phyloP scores from a whole-genome alignment of 2,113 vertebrate genomes.

The Cryptomyrus ogoouensis region DNA sequence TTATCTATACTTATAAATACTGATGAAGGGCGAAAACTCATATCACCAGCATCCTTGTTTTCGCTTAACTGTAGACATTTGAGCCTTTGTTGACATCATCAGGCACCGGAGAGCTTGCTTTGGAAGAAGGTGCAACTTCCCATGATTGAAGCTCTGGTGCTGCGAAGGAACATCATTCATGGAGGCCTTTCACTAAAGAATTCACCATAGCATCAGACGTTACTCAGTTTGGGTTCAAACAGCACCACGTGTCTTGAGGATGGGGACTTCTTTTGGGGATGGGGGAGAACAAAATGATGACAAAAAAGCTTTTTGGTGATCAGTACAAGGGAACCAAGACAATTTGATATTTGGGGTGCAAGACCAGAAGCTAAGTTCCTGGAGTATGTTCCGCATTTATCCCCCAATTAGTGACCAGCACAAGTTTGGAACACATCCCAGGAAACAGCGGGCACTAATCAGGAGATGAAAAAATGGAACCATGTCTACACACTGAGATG shows the following conservation, averaged over 20 bases:
- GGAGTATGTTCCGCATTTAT: not conserved
- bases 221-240: not conserved
- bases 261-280: not conserved
- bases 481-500: not conserved
- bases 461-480: not conserved
- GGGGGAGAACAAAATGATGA: not conserved
- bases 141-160: not conserved
- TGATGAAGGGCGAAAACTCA: not conserved
- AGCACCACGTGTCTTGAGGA: not conserved
- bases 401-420: too few relatives aligned
- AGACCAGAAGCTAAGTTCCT: not conserved
- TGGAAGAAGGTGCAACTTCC: not conserved
- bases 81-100: not conserved
- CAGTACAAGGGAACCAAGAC: not conserved
- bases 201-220: not conserved
- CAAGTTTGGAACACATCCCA: not conserved
- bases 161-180: not conserved
- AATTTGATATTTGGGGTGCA: not conserved
- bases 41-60: not conserved
- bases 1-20: too few relatives aligned
- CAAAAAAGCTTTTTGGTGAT: not conserved
- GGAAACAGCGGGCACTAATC: not conserved
- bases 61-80: not conserved
- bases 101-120: not conserved
- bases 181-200: not conserved